phyloP scores from a whole-genome alignment of 2,888 invertebrate genomes.

The Ochlodes sylvanus region DNA sequence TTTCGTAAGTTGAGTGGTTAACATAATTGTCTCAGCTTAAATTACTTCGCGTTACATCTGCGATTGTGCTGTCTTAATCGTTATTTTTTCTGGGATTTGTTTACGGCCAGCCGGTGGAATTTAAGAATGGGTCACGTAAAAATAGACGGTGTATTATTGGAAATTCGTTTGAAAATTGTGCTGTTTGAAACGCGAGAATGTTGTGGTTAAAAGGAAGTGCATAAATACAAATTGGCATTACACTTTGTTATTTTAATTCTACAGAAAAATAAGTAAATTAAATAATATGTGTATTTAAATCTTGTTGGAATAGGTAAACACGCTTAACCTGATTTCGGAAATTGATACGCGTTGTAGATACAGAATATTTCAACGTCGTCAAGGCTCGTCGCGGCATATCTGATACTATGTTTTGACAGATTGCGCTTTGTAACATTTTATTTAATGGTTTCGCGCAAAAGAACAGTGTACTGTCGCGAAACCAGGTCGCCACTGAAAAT shows the following conservation, averaged over 20 bases:
- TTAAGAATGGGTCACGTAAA: constrained; percentile 73
- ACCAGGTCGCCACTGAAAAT: constrained; percentile 74
- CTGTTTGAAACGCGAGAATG: constrained; percentile 52
- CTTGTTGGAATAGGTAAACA: constrained; percentile 39
- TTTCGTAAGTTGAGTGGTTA: constrained; percentile 61
- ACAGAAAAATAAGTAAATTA: constrained; percentile 5
- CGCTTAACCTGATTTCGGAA: constrained; percentile 45
- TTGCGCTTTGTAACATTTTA: constrained; percentile 70
- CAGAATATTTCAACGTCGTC: constrained; percentile 64
- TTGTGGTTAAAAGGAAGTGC: constrained; percentile 48
- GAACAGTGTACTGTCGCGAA: constrained; percentile 71
- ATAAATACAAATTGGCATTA: constrained; percentile 8
- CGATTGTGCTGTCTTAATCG: constrained; percentile 71
- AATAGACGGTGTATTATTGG: constrained; percentile 71
- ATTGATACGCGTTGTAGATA: constrained; percentile 59
- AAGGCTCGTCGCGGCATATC: constrained; percentile 64
- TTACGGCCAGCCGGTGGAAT: constrained; percentile 57
- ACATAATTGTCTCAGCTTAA: constrained; percentile 8
- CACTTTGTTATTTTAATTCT: not conserved
- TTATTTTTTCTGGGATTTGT: constrained; percentile 64
- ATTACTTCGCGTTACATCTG: constrained; percentile 36
- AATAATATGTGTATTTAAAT: not conserved
- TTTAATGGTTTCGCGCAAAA: constrained; percentile 56
- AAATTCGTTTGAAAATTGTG: constrained; percentile 69
- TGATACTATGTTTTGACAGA: constrained; percentile 68